Evolutionary conservation across 2,113 vertebrate species (phyloP).

Genomic region (Coturnix japonica): DNA sequence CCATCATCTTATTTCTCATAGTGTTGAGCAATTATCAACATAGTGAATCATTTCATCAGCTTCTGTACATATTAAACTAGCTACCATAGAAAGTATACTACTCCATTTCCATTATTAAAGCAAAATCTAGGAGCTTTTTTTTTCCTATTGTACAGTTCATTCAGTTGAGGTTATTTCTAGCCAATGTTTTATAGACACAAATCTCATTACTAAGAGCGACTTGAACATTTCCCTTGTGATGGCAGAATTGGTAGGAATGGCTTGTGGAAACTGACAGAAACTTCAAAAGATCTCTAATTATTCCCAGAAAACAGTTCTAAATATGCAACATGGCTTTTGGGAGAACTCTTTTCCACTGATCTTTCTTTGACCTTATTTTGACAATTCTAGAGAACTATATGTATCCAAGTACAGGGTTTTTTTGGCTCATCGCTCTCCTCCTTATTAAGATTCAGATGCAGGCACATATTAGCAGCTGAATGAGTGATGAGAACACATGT

Average conservation of each 20-base stretch:
- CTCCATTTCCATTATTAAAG: conserved; percentile 37
- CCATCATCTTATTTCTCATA: conserved; percentile 48
- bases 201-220: not conserved
- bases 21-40: conserved; percentile 41
- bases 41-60: conserved; percentile 42
- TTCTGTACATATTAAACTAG: conserved; percentile 36
- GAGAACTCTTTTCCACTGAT: not conserved
- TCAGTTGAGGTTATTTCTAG: not conserved
- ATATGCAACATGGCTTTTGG: not conserved
- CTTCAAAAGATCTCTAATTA: not conserved
- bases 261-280: not conserved
- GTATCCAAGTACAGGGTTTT: not conserved
- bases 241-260: not conserved
- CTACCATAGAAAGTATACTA: not conserved
- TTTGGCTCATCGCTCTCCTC: not conserved
- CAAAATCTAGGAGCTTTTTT: not conserved
- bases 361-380: conserved; percentile 6
- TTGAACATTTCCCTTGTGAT: not conserved
- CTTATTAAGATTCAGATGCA: not conserved
- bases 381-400: not conserved
- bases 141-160: not conserved
- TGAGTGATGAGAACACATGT: conserved; percentile 40
- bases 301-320: not conserved
- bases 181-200: not conserved
- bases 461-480: not conserved